Evolutionary conservation across 2,113 vertebrate genomes (phyloP).

Genomic region (Bos javanicus): DNA sequence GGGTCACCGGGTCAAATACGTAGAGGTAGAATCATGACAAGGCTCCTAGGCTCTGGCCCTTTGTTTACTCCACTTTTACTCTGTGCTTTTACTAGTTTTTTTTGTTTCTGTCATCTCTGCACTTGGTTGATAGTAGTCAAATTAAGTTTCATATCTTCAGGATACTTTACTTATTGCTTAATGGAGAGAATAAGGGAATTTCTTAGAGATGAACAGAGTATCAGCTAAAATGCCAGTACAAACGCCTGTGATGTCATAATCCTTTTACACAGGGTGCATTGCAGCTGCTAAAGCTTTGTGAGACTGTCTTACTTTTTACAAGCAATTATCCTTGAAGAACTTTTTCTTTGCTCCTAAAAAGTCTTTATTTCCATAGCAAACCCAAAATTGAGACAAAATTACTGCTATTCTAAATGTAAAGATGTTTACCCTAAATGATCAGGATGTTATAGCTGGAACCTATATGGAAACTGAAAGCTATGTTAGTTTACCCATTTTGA

Average conservation of each 20-base stretch:
- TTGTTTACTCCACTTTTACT: neutral
- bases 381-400: neutral
- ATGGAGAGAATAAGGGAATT: neutral
- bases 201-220: neutral
- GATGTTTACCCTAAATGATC: neutral
- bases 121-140: neutral
- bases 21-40: neutral
- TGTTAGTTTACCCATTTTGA: too few relatives aligned
- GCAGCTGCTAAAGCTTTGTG: neutral
- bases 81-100: neutral
- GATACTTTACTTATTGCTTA: neutral
- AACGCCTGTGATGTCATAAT: neutral
- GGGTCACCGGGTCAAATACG: accelerated
- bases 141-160: neutral
- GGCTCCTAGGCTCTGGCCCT: neutral
- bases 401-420: neutral
- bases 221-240: neutral
- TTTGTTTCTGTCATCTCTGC: neutral
- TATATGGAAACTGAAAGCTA: too few relatives aligned
- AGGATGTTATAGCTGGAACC: too few relatives aligned
- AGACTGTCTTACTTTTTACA: neutral
- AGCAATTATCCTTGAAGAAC: neutral
- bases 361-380: neutral
- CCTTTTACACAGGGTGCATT: too few relatives aligned
- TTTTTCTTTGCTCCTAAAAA: neutral